A percentile compares a stretch with the other conserved stretches of the same genome.
Evolutionary conservation across 2,113 vertebrate genomes (phyloP).

Genomic region (Neogale vison): DNA sequence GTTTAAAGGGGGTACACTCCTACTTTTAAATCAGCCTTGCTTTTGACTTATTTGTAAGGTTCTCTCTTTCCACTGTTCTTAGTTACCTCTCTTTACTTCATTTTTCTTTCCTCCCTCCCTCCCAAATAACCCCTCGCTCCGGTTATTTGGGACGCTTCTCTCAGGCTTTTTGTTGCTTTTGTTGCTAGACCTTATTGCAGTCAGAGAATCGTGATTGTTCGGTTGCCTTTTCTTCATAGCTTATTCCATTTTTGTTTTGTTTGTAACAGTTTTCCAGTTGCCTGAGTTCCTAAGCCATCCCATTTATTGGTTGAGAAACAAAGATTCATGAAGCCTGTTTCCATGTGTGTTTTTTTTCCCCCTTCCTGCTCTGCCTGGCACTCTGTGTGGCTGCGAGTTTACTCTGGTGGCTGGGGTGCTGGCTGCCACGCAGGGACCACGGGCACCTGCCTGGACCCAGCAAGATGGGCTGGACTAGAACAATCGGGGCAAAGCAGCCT

Average conservation of each 20-base stretch:
- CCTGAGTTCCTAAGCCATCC: conserved; percentile 68
- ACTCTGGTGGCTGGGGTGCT: background rate
- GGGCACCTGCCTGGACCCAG: background rate
- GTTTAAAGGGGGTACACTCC: conserved; percentile 62
- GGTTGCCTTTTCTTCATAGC: conserved; percentile 81
- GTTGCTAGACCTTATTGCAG: conserved; percentile 67
- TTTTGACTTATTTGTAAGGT: conserved; percentile 67
- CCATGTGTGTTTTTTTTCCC: background rate
- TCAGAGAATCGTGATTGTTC: conserved; percentile 85
- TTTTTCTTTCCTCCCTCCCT: background rate
- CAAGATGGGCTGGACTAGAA: background rate
- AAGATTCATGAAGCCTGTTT: conserved; percentile 9
- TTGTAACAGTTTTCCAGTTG: conserved; percentile 63
- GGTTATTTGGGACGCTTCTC: conserved; percentile 73
- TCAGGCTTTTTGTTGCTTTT: conserved; percentile 76
- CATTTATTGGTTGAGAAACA: background rate
- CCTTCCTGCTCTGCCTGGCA: background rate
- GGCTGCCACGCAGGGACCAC: background rate
- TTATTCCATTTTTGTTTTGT: conserved; percentile 51
- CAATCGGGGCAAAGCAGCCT: rapidly evolving
- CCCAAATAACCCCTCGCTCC: conserved; percentile 70
- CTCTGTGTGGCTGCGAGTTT: background rate
- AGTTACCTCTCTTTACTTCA: conserved; percentile 52
- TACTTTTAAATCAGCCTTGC: conserved; percentile 64
- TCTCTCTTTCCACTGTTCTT: conserved; percentile 69